Evolutionary conservation across 1,140 invertebrate species (phyloP).

Genomic region (Drosophila aff.): DNA sequence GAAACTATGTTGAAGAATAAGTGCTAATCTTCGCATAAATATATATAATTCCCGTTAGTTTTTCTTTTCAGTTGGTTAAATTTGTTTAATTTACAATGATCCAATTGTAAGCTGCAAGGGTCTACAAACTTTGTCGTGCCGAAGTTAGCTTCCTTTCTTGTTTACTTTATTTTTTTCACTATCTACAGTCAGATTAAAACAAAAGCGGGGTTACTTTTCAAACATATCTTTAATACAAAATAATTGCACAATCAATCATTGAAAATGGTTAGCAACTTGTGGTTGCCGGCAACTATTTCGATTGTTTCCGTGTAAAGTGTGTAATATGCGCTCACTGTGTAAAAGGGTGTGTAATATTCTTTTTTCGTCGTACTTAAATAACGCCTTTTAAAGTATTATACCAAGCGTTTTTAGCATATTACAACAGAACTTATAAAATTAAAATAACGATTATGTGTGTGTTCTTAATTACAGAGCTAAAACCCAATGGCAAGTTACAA

Average conservation of each 20-base stretch:
- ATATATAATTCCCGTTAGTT: no score
- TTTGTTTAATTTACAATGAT: no score
- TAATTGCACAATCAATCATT: constrained; percentile 56
- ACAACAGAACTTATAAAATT: constrained; percentile 75
- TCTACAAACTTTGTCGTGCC: no score
- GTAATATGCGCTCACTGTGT: constrained; percentile 34
- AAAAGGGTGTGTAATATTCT: constrained; percentile 32
- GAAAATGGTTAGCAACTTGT: constrained; percentile 31
- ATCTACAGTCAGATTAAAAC: neutral
- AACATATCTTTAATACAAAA: constrained; percentile 41
- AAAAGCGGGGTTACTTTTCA: constrained; percentile 20
- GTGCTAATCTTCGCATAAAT: no score
- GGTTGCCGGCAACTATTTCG: constrained; percentile 46
- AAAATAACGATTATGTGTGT: constrained; percentile 68
- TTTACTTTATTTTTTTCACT: no score
- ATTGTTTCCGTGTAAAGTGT: constrained; percentile 30
- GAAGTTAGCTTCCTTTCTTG: no score
- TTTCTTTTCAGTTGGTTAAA: no score
- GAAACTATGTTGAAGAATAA: no score
- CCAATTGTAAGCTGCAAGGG: no score
- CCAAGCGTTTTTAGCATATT: constrained; percentile 69
- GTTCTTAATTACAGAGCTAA: constrained; percentile 67
- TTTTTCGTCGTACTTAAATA: constrained; percentile 38
- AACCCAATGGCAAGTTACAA: constrained; percentile 75
- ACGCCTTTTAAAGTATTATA: constrained; percentile 62